Base-by-base conservation (phyloP, 1,140 invertebrate species). In the Drosophila kurseongensis region DNA sequence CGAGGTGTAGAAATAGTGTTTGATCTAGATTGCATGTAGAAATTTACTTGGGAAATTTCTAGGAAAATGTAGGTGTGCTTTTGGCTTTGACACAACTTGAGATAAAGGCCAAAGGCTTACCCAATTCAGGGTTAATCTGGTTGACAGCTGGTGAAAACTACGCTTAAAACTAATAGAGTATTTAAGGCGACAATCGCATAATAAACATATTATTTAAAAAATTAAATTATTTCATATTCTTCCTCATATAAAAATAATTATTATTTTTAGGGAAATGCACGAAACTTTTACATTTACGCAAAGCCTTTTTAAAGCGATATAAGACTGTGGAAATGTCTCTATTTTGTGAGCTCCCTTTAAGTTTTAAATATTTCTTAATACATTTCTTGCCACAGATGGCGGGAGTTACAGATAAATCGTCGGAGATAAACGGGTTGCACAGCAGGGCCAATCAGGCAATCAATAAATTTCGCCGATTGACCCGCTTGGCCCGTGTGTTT, bases 41-140 rank as follows among this genome's bases (percentile, higher is more conserved):
- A 63, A 60, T 23, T n/a, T 29, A 60, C 54, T 60, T 44, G 40
- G 29, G 29, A 63, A 60, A 63, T 63, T 58, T 63, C 61, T 63
- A 44, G 29, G 29, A 60, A 42, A 63, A 60, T 63, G 61, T 63
- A 60, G 61, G 61, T 63, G 61, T 63, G 61, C 44, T 41, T 63
- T 62, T 18, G 32, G 5, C 23, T 13, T 61, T n/a, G 13, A 32
- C 27, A 41, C 16, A 62, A 32, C 12, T 10, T 16, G 10, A 57
- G 27, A 42, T 44, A n/a, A 54, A 61, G 23, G 35, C 32, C 14
- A 29, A 6, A 12, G 9, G 59, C 50, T 23, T 2, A 1, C 5
- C 14, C 12, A 59, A 32, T 59, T 63, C 38, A 35, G 38, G 60
- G 27, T 44, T 59, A 58, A 62, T 18, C 29, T 18, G 4, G 1